Percentiles rank a stretch among this genome's conserved stretches.
Evolutionary conservation across 2,888 invertebrate species (phyloP).

Genomic region (Epirrita christyi): DNA sequence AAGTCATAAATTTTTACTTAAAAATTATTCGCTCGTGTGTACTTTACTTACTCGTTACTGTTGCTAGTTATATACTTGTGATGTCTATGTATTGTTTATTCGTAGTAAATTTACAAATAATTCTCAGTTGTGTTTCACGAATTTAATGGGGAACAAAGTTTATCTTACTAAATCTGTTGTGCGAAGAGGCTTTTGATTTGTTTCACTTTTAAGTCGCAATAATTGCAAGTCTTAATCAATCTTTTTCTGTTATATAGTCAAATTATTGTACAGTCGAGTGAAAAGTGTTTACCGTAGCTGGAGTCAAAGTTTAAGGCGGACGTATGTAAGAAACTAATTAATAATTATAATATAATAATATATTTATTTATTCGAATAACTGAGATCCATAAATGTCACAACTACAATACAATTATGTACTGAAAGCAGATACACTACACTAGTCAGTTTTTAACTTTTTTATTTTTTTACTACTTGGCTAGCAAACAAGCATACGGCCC

Average conservation of each 20-base stretch:
- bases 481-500: too few species aligned
- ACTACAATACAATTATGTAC: too few species aligned
- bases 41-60: constrained; percentile 43
- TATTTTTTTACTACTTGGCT: too few species aligned
- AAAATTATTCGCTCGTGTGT: constrained; percentile 10
- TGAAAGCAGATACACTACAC: too few species aligned
- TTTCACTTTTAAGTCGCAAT: neutral
- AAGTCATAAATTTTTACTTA: neutral
- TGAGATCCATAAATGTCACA: too few species aligned
- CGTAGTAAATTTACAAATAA: constrained; percentile 41
- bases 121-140: constrained; percentile 64
- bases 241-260: neutral
- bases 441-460: too few species aligned
- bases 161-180: neutral
- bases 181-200: neutral
- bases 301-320: too few species aligned
- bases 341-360: too few species aligned
- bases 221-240: neutral
- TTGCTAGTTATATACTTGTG: constrained; percentile 62
- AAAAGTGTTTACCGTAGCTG: too few species aligned
- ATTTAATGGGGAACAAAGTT: constrained; percentile 58
- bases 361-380: too few species aligned
- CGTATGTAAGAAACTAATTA: too few species aligned
- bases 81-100: constrained; percentile 55
- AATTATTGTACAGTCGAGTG: neutral